Base-by-base conservation (phyloP, 2,113 vertebrate genomes). In the Fregetta grallaria region DNA sequence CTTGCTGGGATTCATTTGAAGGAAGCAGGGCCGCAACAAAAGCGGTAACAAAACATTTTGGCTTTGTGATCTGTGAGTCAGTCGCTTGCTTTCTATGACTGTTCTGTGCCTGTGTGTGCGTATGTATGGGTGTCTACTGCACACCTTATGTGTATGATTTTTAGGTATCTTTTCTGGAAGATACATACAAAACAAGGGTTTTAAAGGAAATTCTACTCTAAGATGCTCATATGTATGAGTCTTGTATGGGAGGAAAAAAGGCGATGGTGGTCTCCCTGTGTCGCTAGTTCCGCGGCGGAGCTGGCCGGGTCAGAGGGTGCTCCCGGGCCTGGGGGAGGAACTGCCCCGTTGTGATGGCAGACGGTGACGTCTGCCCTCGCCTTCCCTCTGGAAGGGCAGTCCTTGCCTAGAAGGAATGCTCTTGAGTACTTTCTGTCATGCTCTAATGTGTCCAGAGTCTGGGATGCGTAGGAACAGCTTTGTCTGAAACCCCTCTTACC, bases 191-290 rank as follows among this genome's bases (percentile, higher is more conserved):
- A 73, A 4, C 18, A 52, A 66, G 23, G 15, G 36, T 80, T 95
- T 76, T 32, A 61, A 86, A 73, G 45, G 73, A 40, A 62, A 45
- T n/a, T 21, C 1, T 42, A 3, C 45, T 32, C 49, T 40, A 30
- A 42, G 47, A 13, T 5, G 3, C 32, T 53, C 15, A 11, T 0
- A 8, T 9, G 5, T 36, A 3, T 62, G 55, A 42, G 3, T 86
- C 18, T 47, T 56, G 25, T 40, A 10, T n/a, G 40, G 62, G 44
- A 72, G n/a, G 40, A 55, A 26, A 0, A 32, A 29, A 34, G 75
- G 45, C 0, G 2, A 6, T 22, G 0, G 0, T 19, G 52, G 11
- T 75, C 25, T 67, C 5, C 5, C 10, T 9, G 34, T 40, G 30
- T 15, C 32, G 36, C 29, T 34, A 7, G 72, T 25, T 80, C 15